These are phyloP conservation scores for Petrophora chlorosata DNA, from an alignment of 2,888 invertebrate species.

Conservation along the genomic window DNA sequence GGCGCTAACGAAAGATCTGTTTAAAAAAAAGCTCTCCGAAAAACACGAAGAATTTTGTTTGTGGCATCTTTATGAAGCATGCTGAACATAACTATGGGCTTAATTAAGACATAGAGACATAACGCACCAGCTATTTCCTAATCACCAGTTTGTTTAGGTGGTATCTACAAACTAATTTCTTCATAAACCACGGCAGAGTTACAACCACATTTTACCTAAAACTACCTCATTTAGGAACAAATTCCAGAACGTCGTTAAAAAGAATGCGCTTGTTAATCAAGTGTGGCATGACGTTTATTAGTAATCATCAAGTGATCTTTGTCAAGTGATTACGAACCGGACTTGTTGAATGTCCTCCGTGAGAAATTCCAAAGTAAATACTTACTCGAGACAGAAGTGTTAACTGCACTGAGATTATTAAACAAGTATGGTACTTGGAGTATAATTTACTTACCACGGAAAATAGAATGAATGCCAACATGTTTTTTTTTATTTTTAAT, in stretches of 20 bases:
- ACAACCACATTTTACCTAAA: constrained; percentile 29
- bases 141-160: constrained; percentile 9
- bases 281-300: constrained; percentile 58
- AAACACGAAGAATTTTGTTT: not conserved
- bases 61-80: constrained; percentile 5
- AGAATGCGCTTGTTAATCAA: constrained; percentile 55
- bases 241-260: constrained; percentile 44
- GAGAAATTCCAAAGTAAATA: constrained; percentile 38
- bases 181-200: constrained; percentile 28
- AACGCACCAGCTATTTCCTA: constrained; percentile 9
- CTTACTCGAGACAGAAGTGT: no score
- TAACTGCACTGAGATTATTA: no score
- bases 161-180: constrained; percentile 24
- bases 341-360: constrained; percentile 35
- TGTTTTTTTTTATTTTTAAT: no score
- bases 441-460: no score
- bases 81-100: constrained; percentile 11
- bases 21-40: no score
- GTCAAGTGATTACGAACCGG: constrained; percentile 54
- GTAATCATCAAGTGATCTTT: constrained; percentile 47
- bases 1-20: no score
- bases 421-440: no score
- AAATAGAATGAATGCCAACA: no score
- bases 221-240: constrained; percentile 33
- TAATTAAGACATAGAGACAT: constrained; percentile 16